Evolutionary conservation across 2,888 invertebrate species (phyloP).

Genomic region (Xestobium rufovillosum): DNA sequence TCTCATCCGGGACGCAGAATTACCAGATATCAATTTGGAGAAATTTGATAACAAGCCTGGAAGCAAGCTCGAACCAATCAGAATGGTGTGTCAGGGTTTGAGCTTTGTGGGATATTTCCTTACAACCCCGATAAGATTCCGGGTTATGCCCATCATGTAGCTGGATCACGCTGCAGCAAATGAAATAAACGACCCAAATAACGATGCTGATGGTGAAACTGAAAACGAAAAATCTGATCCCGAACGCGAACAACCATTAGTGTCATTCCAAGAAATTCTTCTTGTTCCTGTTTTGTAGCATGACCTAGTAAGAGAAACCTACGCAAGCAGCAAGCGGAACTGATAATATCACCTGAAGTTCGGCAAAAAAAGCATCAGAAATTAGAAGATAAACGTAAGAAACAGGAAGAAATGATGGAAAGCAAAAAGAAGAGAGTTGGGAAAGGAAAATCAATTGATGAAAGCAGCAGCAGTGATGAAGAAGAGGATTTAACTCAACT

Average conservation of each 20-base stretch:
- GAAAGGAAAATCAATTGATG: no score
- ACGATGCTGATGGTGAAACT: slow-evolving; percentile 5
- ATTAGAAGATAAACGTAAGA: no score
- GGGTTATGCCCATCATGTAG: slow-evolving; percentile 6
- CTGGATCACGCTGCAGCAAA: slow-evolving; percentile 2
- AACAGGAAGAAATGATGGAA: no score
- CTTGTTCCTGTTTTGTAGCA: slow-evolving; percentile 5
- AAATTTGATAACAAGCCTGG: slow-evolving; percentile 11
- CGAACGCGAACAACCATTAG: slow-evolving; percentile 4
- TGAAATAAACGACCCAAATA: background rate
- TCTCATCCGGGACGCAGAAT: slow-evolving; percentile 11
- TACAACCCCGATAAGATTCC: slow-evolving; percentile 8
- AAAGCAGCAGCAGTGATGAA: no score
- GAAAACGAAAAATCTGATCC: no score
- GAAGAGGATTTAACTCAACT: no score
- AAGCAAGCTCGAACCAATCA: slow-evolving; percentile 8
- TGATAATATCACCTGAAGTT: slow-evolving; percentile 8
- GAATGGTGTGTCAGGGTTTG: slow-evolving; percentile 11
- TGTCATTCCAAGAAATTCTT: slow-evolving; percentile 9
- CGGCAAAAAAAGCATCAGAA: no score
- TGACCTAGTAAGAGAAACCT: no score
- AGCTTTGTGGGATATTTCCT: slow-evolving; percentile 9
- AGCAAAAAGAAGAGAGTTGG: no score
- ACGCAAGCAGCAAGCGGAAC: slow-evolving; percentile 4
- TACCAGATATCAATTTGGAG: slow-evolving; percentile 9